Evolutionary conservation across 2,797 vertebrate species (phyloP).

Genomic region (Acomys russatus): DNA sequence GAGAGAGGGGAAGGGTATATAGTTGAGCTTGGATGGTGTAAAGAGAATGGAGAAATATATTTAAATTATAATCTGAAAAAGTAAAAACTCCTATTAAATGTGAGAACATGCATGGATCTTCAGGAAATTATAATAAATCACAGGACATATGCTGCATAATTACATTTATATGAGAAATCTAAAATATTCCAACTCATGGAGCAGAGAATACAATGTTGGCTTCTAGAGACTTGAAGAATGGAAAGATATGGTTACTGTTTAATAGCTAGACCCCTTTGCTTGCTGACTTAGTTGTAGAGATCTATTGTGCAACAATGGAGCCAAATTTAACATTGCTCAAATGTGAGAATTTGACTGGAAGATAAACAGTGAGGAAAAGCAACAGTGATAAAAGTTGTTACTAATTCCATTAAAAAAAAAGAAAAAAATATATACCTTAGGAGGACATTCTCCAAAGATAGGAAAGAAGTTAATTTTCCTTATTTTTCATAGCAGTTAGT

Average conservation of each 20-base stretch:
- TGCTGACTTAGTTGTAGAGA: not conserved
- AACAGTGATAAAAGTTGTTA: not conserved
- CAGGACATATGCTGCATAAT: not conserved
- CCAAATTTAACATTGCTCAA: not conserved
- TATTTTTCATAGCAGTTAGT: conserved; percentile 43
- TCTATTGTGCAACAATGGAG: not conserved
- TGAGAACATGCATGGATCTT: not conserved
- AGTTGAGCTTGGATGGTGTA: not conserved
- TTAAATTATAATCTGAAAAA: not conserved
- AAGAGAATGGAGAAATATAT: not conserved
- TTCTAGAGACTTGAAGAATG: not conserved
- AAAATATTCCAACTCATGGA: not conserved
- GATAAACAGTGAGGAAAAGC: not conserved
- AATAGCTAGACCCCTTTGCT: not conserved
- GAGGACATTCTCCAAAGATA: not conserved
- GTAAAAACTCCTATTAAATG: not conserved
- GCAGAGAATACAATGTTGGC: not conserved
- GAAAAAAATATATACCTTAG: not conserved
- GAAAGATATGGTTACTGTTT: not conserved
- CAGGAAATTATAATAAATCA: not conserved
- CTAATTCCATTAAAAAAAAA: not conserved
- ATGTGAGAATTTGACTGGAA: not conserved
- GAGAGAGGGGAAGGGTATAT: not conserved
- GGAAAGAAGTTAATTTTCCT: not conserved
- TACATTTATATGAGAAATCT: not conserved